These are phyloP conservation scores for Pseudotriccus pelzelni DNA, from an alignment of 2,797 vertebrate genomes.

Conservation along the genomic window DNA sequence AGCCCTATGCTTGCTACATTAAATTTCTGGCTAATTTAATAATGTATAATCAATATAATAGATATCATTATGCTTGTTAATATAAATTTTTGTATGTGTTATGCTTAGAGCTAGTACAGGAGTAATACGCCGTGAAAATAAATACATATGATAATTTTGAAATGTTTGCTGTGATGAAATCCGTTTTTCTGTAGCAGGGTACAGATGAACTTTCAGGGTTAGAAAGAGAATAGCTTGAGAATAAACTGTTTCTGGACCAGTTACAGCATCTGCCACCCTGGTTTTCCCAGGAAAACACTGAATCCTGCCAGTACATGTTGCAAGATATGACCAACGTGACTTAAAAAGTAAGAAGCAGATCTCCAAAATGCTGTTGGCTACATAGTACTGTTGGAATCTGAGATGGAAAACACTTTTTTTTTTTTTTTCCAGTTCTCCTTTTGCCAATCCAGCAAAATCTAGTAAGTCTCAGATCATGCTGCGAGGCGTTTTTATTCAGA, in stretches of 20 bases:
- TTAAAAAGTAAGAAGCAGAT: slow-evolving; percentile 26
- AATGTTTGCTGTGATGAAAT: neutral
- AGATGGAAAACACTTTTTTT: slow-evolving; percentile 42
- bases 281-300: slow-evolving; percentile 51
- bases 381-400: slow-evolving; percentile 44
- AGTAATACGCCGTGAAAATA: neutral
- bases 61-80: neutral
- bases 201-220: slow-evolving; percentile 16
- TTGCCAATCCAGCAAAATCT: slow-evolving; percentile 34
- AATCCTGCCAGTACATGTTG: slow-evolving; percentile 62
- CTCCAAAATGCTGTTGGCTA: slow-evolving; percentile 52
- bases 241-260: slow-evolving; percentile 1
- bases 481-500: slow-evolving; percentile 17
- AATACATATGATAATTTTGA: neutral
- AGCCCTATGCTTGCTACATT: neutral
- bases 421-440: neutral
- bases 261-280: slow-evolving; percentile 41
- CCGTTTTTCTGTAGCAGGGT: neutral
- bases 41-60: neutral
- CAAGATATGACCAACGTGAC: slow-evolving; percentile 62
- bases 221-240: slow-evolving; percentile 23
- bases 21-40: neutral
- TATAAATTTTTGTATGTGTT: neutral
- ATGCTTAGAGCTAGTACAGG: neutral
- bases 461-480: neutral